A percentile compares a stretch with the other conserved stretches of the same genome.
Conservation (phyloP, 2,797 vertebrate genomes). For the Labeo calbasu region DNA sequence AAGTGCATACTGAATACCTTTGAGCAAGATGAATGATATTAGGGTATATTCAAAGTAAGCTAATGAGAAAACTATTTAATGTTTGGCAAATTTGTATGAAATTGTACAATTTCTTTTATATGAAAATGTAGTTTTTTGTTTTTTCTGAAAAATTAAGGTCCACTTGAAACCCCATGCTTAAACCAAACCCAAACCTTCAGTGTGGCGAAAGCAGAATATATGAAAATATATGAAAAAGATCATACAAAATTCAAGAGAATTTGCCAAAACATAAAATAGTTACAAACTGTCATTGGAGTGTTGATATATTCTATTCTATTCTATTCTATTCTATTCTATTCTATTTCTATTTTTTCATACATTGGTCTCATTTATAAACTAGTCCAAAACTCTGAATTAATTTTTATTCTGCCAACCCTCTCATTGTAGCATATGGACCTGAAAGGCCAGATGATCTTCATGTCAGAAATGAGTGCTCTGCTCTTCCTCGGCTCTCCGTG, state of each 20-base stretch:
- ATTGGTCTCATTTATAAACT: slow-evolving; percentile 1
- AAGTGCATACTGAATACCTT: background rate
- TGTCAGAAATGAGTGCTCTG: slow-evolving; percentile 90
- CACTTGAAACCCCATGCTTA: too few species aligned
- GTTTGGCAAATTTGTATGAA: background rate
- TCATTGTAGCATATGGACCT: slow-evolving; percentile 90
- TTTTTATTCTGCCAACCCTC: background rate
- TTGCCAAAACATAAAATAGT: background rate
- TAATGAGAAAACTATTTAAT: background rate
- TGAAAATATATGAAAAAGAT: too few species aligned
- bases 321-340: background rate
- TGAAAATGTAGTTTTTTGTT: background rate
- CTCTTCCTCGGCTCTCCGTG: slow-evolving; percentile 96
- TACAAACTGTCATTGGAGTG: background rate
- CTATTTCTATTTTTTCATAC: background rate
- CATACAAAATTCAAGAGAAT: background rate
- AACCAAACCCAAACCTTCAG: too few species aligned
- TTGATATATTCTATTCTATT: background rate
- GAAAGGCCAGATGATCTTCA: slow-evolving; percentile 99
- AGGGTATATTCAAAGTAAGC: background rate
- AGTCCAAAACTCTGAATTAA: background rate
- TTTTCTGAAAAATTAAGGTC: background rate
- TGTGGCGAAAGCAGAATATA: too few species aligned
- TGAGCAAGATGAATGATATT: background rate
- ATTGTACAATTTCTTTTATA: background rate